phyloP scores from a whole-genome alignment of 2,113 vertebrate species.

The Chiloscyllium plagiosum region DNA sequence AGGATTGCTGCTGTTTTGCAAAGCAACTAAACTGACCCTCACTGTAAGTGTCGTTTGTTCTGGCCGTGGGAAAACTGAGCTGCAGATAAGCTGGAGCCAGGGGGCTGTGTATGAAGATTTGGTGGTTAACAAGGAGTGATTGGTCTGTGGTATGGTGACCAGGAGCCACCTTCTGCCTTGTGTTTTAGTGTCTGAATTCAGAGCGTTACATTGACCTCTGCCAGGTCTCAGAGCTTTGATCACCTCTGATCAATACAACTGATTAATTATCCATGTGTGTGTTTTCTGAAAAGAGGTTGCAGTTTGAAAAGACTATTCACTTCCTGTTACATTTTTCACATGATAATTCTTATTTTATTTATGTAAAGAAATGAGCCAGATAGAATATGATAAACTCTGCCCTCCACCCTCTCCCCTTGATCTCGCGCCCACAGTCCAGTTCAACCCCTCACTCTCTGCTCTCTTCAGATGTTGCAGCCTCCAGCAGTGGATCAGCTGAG shows the following conservation, averaged over 20 bases:
- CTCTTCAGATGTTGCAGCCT: neutral
- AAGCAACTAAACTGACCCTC: no score
- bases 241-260: neutral
- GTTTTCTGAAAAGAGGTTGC: neutral
- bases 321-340: neutral
- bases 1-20: no score
- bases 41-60: no score
- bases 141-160: no score
- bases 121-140: no score
- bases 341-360: conserved; percentile 10
- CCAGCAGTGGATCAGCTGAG: neutral
- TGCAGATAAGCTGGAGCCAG: no score
- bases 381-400: neutral
- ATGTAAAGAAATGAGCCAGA: neutral
- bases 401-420: neutral
- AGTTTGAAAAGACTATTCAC: neutral
- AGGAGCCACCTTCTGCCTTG: no score
- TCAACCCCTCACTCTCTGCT: neutral
- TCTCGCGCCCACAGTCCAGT: neutral
- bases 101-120: no score
- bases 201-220: neutral
- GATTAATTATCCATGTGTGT: neutral
- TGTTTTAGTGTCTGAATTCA: neutral
- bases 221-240: neutral
- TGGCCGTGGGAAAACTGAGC: no score